Percentiles rank a stretch among this genome's conserved stretches.
Conservation (phyloP, 1,140 invertebrate genomes). For the Choristoneura fumiferana region DNA sequence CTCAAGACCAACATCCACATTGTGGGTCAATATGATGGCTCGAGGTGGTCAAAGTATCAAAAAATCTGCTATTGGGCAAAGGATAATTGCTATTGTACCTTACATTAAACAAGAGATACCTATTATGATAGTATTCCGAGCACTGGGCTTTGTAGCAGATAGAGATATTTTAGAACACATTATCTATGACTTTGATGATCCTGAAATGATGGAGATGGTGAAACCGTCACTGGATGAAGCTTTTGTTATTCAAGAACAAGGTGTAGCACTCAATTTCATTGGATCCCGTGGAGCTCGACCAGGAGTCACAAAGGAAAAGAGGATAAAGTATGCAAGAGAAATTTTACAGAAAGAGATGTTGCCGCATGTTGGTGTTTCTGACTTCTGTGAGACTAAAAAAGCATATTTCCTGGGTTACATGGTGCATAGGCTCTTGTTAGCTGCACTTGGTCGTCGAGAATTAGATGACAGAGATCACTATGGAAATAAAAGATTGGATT, state of each 20-base stretch:
- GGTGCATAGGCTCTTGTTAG: slow-evolving; percentile 96
- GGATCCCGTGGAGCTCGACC: slow-evolving; percentile 96
- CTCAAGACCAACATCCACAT: slow-evolving; percentile 94
- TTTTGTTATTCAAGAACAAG: slow-evolving; percentile 99
- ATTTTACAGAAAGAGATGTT: slow-evolving; percentile 99
- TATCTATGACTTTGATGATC: slow-evolving; percentile 99
- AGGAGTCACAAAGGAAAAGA: slow-evolving; percentile 98
- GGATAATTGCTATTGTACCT: slow-evolving; percentile 98
- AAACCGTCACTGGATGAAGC: slow-evolving; percentile 99
- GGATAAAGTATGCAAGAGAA: slow-evolving; percentile 99
- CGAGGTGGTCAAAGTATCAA: slow-evolving; percentile 96
- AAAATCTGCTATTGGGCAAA: slow-evolving; percentile 98
- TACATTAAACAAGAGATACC: slow-evolving; percentile 99
- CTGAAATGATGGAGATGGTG: slow-evolving; percentile 99
- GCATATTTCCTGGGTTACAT: slow-evolving; percentile 99
- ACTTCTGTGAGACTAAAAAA: slow-evolving; percentile 99
- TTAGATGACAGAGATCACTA: slow-evolving; percentile 99
- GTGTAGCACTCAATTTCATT: slow-evolving; percentile 98
- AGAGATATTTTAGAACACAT: slow-evolving; percentile 99
- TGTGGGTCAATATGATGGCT: slow-evolving; percentile 99
- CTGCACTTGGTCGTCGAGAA: slow-evolving; percentile 96
- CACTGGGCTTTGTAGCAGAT: slow-evolving; percentile 98
- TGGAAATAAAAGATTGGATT: slow-evolving; percentile 98
- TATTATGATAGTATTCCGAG: slow-evolving; percentile 99
- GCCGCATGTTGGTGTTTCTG: slow-evolving; percentile 98